A percentile compares a stretch with the other conserved stretches of the same genome.
Evolutionary conservation across 2,888 invertebrate genomes (phyloP).

Genomic region (Mesorhabditis sp.): DNA sequence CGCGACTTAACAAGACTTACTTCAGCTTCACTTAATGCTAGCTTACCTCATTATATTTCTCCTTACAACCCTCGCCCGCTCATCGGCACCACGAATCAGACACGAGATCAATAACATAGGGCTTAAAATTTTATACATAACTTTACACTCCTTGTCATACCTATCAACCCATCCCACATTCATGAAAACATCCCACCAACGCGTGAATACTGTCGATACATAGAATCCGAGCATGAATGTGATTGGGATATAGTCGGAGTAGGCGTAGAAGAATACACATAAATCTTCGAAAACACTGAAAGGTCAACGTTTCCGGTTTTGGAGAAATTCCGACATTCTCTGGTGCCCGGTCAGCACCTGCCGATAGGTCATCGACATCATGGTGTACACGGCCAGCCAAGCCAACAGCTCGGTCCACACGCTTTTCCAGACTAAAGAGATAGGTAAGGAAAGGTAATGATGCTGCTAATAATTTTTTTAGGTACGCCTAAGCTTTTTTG

Average conservation of each 20-base stretch:
- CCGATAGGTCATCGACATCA: slow-evolving; percentile 37
- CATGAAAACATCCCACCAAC: slow-evolving; percentile 48
- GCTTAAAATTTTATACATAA: slow-evolving; percentile 20
- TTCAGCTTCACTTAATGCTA: too few relatives aligned
- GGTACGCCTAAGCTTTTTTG: too few relatives aligned
- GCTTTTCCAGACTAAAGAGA: slow-evolving; percentile 33
- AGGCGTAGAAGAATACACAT: slow-evolving; percentile 48
- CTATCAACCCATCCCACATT: slow-evolving; percentile 57
- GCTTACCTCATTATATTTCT: slow-evolving; percentile 35
- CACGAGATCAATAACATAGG: slow-evolving; percentile 47
- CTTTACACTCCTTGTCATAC: slow-evolving; percentile 22
- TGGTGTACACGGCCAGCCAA: slow-evolving; percentile 39
- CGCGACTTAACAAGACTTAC: background rate
- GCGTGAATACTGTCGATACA: slow-evolving; percentile 48
- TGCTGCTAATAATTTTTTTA: too few relatives aligned
- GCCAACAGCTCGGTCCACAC: slow-evolving; percentile 43
- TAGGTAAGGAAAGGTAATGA: too few relatives aligned
- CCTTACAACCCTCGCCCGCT: slow-evolving; percentile 38
- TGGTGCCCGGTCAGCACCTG: slow-evolving; percentile 29
- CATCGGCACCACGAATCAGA: slow-evolving; percentile 38
- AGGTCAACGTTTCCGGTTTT: too few relatives aligned
- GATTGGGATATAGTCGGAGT: slow-evolving; percentile 50
- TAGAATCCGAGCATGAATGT: slow-evolving; percentile 56
- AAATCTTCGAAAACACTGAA: slow-evolving; percentile 48
- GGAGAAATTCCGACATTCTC: slow-evolving; percentile 31